Evolutionary conservation across 1,140 invertebrate genomes (phyloP), one percentile per base, ranked within the genome.

Genomic region (Cylas formicarius): DNA sequence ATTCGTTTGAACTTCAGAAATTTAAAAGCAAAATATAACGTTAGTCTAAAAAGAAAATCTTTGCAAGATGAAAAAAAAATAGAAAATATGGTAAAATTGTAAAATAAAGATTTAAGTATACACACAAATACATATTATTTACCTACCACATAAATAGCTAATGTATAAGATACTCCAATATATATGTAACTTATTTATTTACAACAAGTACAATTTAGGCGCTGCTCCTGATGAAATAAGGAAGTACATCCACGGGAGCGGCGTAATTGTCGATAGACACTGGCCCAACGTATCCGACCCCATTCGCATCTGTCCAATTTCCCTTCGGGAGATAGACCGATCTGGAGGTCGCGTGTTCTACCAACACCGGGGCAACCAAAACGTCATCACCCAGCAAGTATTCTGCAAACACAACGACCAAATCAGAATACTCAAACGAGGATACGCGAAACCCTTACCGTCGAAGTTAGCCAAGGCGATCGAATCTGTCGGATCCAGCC

Each of bases 331-430:
- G 65, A 63, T 89, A 92, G 29, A 93, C 76, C 53, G 90, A 75
- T 7, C 89, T 70, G 9, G 62, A 62, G 2, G 57, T 64, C 1
- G 75, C 76, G 0, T 77, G 79, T 65, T 86, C 68, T n/a, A 74
- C 67, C 8, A 91, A 54, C 1, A 94, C 75, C 4, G 90, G 90
- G 0, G 90, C 90, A 0, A 89, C 83, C 11, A 94, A 63, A 9
- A 90, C 76, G 22, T 79, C 70, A 56, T 90, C 80, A 2, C 89
- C 90, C 2, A 93, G 66, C 3, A 94, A 66, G 62, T 81, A 94
- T 66, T 92, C 86, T 89, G 66, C 5, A 70, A 73, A 55, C 13
- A 44, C 32, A 18, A 34, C 2, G 2, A 2, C n/a, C 11, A 14
- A 10, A 13, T 37, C 13, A 44, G 16, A 9, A 22, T 41, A 39